A percentile compares a stretch with the other conserved stretches of the same genome.
These are phyloP conservation scores for Cylloceria caligata DNA, from an alignment of 2,888 invertebrate species.

Conservation along the genomic window DNA sequence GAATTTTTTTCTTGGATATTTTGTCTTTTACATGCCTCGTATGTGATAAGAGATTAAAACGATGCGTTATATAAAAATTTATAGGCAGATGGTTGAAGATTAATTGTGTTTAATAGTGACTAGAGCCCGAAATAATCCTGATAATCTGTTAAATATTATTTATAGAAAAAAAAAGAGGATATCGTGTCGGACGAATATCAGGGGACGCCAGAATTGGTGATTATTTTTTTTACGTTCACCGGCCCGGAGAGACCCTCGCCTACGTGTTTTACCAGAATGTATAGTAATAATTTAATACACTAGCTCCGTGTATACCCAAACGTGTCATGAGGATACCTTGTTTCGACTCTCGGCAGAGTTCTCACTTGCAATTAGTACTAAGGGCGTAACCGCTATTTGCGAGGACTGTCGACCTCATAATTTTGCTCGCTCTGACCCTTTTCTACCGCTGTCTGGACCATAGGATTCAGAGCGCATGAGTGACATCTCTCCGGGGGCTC, in stretches of 20 bases:
- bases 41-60: too few species aligned
- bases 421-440: conserved; percentile 9
- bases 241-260: neutral
- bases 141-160: conserved; percentile 27
- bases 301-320: neutral
- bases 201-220: conserved; percentile 43
- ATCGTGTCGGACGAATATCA: conserved; percentile 56
- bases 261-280: conserved; percentile 17
- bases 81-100: conserved; percentile 40
- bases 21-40: neutral
- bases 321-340: conserved; percentile 5
- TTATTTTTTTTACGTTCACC: conserved; percentile 46
- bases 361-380: conserved; percentile 46
- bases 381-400: conserved; percentile 41
- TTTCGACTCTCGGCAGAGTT: conserved; percentile 16
- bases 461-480: neutral
- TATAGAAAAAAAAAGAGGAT: conserved; percentile 42
- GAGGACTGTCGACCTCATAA: conserved; percentile 37
- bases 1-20: too few species aligned
- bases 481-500: conserved; percentile 23
- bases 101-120: conserved; percentile 44
- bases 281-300: neutral
- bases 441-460: neutral
- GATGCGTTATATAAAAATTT: neutral
- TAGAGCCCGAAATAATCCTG: conserved; percentile 38